Conservation (phyloP, 2,888 invertebrate genomes). For the Drosophila monieri region DNA sequence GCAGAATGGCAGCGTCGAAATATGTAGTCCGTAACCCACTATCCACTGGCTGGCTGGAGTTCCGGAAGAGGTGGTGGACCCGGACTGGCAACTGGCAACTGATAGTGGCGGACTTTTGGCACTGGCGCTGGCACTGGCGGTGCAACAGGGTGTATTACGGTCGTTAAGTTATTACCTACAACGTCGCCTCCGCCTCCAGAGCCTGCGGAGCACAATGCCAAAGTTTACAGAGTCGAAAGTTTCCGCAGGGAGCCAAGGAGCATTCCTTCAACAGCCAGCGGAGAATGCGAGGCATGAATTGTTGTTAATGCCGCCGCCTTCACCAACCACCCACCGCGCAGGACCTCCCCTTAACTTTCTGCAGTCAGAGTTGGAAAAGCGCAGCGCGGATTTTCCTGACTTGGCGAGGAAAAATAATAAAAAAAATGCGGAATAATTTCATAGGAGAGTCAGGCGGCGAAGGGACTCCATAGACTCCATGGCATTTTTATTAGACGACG, state of each 20-base stretch:
- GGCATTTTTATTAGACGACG: conserved; percentile 63
- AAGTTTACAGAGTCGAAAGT: conserved; percentile 74
- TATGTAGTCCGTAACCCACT: conserved; percentile 38
- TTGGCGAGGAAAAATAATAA: conserved; percentile 20
- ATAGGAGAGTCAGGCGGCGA: conserved; percentile 25
- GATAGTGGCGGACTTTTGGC: conserved; percentile 26
- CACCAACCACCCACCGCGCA: background rate
- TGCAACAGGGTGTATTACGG: conserved; percentile 80
- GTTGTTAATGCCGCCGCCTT: conserved; percentile 65
- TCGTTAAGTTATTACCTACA: conserved; percentile 77
- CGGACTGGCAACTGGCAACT: conserved; percentile 11
- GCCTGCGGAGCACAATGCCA: conserved; percentile 59
- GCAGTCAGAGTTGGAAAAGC: conserved; percentile 41
- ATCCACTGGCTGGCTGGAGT: conserved; percentile 22
- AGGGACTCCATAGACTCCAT: conserved; percentile 45
- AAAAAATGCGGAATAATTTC: conserved; percentile 61
- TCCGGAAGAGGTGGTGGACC: background rate
- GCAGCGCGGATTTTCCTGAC: conserved; percentile 60
- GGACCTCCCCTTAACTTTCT: background rate
- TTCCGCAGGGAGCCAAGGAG: conserved; percentile 63
- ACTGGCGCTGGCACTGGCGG: conserved; percentile 70
- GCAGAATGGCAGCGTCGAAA: conserved; percentile 32
- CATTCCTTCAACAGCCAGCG: conserved; percentile 67
- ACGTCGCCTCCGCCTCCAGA: conserved; percentile 14
- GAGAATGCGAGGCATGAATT: conserved; percentile 72